Conservation (phyloP, 2,888 invertebrate genomes). For the Palloptera scutellata region DNA sequence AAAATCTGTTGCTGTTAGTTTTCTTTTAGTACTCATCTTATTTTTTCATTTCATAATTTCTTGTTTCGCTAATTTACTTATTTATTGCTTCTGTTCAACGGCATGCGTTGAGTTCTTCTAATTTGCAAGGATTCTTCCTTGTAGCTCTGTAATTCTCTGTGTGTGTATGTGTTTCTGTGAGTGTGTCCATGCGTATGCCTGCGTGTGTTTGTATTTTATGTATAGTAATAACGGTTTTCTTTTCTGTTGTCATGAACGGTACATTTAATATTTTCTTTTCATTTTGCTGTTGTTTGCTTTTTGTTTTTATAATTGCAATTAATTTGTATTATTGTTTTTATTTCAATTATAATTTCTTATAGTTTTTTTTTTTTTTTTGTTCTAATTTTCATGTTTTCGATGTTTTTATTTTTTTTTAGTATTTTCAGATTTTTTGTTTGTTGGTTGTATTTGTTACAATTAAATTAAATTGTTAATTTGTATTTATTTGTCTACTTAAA, state of each 20-base stretch:
- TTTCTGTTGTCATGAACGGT: slow-evolving; percentile 40
- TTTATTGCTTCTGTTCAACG: slow-evolving; percentile 18
- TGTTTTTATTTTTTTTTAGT: slow-evolving; percentile 39
- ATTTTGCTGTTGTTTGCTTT: slow-evolving; percentile 30
- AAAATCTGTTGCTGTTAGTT: background rate
- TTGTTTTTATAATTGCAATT: slow-evolving; percentile 39
- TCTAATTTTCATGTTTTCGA: slow-evolving; percentile 43
- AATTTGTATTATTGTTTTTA: slow-evolving; percentile 27
- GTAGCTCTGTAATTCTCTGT: background rate
- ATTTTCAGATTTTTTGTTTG: slow-evolving; percentile 25
- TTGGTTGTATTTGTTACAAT: slow-evolving; percentile 24
- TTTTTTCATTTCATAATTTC: slow-evolving; percentile 27
- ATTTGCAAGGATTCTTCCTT: background rate
- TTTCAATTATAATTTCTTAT: slow-evolving; percentile 38
- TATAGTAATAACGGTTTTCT: slow-evolving; percentile 24
- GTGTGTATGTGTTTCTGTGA: slow-evolving; percentile 10
- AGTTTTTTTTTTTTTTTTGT: slow-evolving; percentile 27
- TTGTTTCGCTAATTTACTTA: slow-evolving; percentile 30
- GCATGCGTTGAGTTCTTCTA: no score
- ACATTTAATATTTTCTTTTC: slow-evolving; percentile 27
- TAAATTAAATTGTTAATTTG: slow-evolving; percentile 32
- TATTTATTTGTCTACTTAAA: slow-evolving; percentile 53
- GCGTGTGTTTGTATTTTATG: slow-evolving; percentile 28
- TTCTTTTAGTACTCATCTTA: slow-evolving; percentile 21
- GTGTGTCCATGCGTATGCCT: slow-evolving; percentile 2